Evolutionary conservation across 1,140 invertebrate genomes (phyloP).

Genomic region (Cyclina sinensis): DNA sequence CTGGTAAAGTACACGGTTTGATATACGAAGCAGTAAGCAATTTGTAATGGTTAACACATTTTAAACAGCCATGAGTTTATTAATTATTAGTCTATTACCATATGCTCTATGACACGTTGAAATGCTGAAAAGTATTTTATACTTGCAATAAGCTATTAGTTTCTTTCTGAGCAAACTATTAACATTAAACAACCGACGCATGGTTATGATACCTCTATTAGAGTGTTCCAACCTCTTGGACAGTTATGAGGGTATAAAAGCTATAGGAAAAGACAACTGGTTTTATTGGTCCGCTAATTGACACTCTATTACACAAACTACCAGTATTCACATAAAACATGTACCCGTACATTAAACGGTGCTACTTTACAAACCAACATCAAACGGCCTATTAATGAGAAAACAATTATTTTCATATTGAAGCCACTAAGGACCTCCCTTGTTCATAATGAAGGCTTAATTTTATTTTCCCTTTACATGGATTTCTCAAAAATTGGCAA

Average conservation of each 20-base stretch:
- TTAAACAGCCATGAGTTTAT: background rate
- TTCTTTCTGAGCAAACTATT: background rate
- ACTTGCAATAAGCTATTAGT: background rate
- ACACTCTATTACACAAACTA: conserved; percentile 17
- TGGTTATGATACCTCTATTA: conserved; percentile 15
- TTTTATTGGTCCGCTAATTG: conserved; percentile 21
- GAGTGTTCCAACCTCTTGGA: conserved; percentile 26
- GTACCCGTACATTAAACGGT: background rate
- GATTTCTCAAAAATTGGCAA: too few relatives aligned
- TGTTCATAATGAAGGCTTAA: background rate
- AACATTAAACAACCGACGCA: conserved; percentile 32
- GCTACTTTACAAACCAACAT: conserved; percentile 5
- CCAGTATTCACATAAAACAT: conserved; percentile 21
- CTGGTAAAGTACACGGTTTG: too few relatives aligned
- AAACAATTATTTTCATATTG: conserved; percentile 50
- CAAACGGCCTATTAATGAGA: conserved; percentile 24
- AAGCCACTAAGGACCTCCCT: conserved; percentile 8
- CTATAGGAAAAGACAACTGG: conserved; percentile 25
- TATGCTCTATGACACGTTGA: background rate
- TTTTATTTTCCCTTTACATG: background rate
- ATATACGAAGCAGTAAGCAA: background rate
- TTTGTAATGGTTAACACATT: background rate
- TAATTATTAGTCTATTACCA: background rate
- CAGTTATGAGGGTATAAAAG: conserved; percentile 13
- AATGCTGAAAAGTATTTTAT: background rate